A percentile compares a stretch with the other conserved stretches of the same genome.
These are phyloP conservation scores for Actias luna DNA, from an alignment of 2,888 invertebrate species.

Conservation along the genomic window DNA sequence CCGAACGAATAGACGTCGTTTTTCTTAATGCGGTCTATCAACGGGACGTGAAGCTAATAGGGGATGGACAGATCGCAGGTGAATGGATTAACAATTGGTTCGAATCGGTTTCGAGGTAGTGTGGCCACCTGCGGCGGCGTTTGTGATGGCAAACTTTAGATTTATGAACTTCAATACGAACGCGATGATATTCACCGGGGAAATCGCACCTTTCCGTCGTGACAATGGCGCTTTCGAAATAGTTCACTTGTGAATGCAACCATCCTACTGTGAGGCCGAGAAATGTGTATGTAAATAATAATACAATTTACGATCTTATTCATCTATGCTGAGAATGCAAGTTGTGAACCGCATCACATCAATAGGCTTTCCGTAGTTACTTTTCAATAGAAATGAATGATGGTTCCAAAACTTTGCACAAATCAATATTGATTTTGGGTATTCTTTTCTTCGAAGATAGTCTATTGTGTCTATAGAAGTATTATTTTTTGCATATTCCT, in stretches of 20 bases:
- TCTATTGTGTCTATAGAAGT: conserved; percentile 5
- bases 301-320: conserved; percentile 22
- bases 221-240: conserved; percentile 50
- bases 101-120: conserved; percentile 49
- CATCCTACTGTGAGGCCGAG: conserved; percentile 49
- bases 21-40: conserved; percentile 6
- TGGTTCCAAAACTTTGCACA: conserved; percentile 47
- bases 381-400: conserved; percentile 30
- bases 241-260: conserved; percentile 50
- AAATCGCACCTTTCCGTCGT: conserved; percentile 61
- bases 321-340: not conserved
- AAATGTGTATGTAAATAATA: conserved; percentile 48
- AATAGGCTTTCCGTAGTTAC: conserved; percentile 44
- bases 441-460: conserved; percentile 22
- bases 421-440: conserved; percentile 40
- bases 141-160: conserved; percentile 53
- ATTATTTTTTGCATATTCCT: not conserved
- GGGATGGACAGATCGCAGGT: conserved; percentile 62
- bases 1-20: conserved; percentile 15
- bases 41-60: conserved; percentile 57
- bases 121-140: conserved; percentile 62
- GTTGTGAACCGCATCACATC: conserved; percentile 18
- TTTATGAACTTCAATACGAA: conserved; percentile 60
- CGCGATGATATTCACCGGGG: conserved; percentile 54
- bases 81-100: conserved; percentile 54